A percentile compares a stretch with the other conserved stretches of the same genome.
Conservation (phyloP, 2,113 vertebrate species). For the Larimichthys polyactis region DNA sequence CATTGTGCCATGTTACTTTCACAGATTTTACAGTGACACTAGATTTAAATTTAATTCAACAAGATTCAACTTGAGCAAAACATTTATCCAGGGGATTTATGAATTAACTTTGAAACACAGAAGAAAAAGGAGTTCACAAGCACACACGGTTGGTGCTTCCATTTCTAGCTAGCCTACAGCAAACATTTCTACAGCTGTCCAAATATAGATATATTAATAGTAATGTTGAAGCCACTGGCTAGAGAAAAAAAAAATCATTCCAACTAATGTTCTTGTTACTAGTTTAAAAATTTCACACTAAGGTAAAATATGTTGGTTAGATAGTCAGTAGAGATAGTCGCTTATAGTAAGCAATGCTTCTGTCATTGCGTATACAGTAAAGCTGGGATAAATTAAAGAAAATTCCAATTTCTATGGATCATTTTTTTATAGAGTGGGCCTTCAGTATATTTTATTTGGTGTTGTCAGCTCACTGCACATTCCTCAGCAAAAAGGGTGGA, state of each 20-base stretch:
- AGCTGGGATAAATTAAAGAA: too few relatives aligned
- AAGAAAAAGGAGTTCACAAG: background rate
- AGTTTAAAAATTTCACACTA: background rate
- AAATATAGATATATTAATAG: too few relatives aligned
- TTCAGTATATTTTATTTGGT: background rate
- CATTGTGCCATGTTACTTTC: too few relatives aligned
- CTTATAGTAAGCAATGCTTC: background rate
- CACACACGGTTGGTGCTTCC: background rate
- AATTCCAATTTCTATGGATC: background rate
- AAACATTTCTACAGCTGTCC: too few relatives aligned
- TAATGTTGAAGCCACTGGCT: too few relatives aligned
- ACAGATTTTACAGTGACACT: too few relatives aligned
- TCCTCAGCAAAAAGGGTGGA: background rate
- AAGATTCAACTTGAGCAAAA: too few relatives aligned
- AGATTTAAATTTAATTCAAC: too few relatives aligned
- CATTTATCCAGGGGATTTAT: too few relatives aligned
- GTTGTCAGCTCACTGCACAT: background rate
- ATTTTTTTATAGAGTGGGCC: background rate
- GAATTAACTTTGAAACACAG: background rate
- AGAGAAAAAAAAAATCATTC: background rate
- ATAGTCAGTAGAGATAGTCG: too few relatives aligned
- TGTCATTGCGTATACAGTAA: too few relatives aligned
- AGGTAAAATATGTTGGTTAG: background rate
- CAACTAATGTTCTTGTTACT: background rate
- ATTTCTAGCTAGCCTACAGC: background rate